These are phyloP conservation scores for Esox niger DNA, from an alignment of 2,113 vertebrate genomes.

Conservation along the genomic window DNA sequence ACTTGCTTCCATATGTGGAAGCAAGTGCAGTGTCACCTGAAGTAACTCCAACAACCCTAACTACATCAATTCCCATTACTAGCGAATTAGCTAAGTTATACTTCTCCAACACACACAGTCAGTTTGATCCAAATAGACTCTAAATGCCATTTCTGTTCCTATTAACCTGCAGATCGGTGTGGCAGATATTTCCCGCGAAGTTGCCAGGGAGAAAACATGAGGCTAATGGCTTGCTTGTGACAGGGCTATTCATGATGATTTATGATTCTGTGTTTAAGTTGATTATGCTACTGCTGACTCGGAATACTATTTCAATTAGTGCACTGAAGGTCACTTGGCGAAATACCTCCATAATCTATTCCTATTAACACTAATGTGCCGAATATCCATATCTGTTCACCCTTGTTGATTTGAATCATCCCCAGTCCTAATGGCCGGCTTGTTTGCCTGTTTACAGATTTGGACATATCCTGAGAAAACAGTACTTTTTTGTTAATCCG, in stretches of 20 bases:
- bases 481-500: no score
- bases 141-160: slow-evolving; percentile 99
- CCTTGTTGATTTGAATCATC: slow-evolving; percentile 99
- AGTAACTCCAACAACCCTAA: slow-evolving; percentile 86
- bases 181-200: slow-evolving; percentile 98
- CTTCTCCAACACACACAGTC: slow-evolving; percentile 90
- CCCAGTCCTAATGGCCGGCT: slow-evolving; percentile 90
- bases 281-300: slow-evolving; percentile 99
- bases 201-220: slow-evolving; percentile 93
- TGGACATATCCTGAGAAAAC: slow-evolving; percentile 88
- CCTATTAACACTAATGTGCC: slow-evolving; percentile 99
- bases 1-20: slow-evolving; percentile 59
- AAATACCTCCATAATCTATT: slow-evolving; percentile 99
- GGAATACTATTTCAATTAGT: slow-evolving; percentile 99
- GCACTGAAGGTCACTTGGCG: slow-evolving; percentile 99
- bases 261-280: slow-evolving; percentile 99
- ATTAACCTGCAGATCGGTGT: slow-evolving; percentile 99
- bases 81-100: slow-evolving; percentile 99
- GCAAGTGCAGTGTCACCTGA: slow-evolving; percentile 78
- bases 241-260: slow-evolving; percentile 99
- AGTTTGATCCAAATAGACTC: slow-evolving; percentile 99
- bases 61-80: slow-evolving; percentile 99
- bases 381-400: slow-evolving; percentile 99
- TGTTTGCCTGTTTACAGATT: slow-evolving; percentile 97
- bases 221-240: slow-evolving; percentile 98